Percentiles rank a stretch among this genome's conserved stretches.
Conservation (phyloP, 2,888 invertebrate species). For the Plebejus anna region DNA sequence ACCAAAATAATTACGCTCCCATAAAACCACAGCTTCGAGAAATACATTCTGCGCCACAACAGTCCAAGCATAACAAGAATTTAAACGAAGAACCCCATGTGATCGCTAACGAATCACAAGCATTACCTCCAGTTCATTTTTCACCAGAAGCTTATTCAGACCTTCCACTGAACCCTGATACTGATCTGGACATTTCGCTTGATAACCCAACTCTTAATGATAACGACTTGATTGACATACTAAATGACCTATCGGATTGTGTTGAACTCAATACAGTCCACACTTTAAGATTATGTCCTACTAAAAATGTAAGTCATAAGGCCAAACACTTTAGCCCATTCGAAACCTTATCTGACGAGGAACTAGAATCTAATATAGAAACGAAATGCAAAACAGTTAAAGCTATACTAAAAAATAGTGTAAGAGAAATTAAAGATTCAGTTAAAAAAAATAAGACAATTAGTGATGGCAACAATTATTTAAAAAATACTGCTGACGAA, state of each 20-base stretch:
- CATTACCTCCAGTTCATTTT: neutral
- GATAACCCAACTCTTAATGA: neutral
- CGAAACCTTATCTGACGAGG: conserved; percentile 33
- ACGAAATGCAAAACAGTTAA: conserved; percentile 41
- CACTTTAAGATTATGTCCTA: conserved; percentile 38
- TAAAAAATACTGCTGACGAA: neutral
- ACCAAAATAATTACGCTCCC: neutral
- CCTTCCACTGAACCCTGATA: neutral
- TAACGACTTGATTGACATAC: conserved; percentile 15
- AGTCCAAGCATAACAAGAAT: neutral
- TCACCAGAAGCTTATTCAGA: neutral
- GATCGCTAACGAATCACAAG: neutral
- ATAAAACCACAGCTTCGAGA: neutral
- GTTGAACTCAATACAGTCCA: conserved; percentile 44
- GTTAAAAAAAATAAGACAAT: neutral
- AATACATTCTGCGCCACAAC: neutral
- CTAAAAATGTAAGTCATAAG: conserved; percentile 37
- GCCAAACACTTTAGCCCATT: conserved; percentile 36
- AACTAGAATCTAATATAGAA: conserved; percentile 38
- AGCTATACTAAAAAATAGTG: conserved; percentile 41
- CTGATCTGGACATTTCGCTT: neutral
- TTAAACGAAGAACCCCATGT: neutral
- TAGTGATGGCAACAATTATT: neutral
- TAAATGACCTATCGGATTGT: conserved; percentile 41
- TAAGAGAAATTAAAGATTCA: conserved; percentile 40